Conservation (phyloP, 2,797 vertebrate species). For the Crax fasciolata region DNA sequence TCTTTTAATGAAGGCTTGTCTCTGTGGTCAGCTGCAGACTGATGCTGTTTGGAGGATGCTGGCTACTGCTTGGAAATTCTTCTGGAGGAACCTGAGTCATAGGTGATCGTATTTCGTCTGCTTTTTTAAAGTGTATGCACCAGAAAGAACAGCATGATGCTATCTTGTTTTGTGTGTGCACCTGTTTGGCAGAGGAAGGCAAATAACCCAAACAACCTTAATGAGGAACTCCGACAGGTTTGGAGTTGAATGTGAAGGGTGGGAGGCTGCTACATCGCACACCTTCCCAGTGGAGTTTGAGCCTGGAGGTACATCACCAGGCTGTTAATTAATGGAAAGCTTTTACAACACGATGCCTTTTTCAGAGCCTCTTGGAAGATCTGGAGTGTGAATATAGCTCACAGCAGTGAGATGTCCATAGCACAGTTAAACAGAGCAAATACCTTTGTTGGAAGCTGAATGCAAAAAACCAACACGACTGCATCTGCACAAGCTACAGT, state of each 20-base stretch:
- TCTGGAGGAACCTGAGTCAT: neutral
- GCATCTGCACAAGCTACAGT: neutral
- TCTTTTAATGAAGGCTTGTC: neutral
- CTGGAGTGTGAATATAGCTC: neutral
- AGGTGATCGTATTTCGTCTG: neutral
- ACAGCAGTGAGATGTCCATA: neutral
- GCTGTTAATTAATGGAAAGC: neutral
- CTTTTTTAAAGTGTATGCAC: neutral
- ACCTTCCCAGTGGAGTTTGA: neutral
- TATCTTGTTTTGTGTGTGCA: neutral
- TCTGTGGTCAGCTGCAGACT: neutral
- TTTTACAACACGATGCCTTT: neutral
- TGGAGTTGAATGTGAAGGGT: neutral
- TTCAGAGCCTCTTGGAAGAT: neutral
- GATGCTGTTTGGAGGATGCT: neutral
- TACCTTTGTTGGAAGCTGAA: conserved; percentile 7
- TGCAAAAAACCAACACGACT: neutral
- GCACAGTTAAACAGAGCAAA: neutral
- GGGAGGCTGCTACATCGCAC: neutral
- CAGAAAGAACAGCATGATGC: neutral
- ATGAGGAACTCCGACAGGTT: neutral
- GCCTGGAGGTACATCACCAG: neutral
- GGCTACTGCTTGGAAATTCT: neutral
- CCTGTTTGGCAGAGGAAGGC: neutral
- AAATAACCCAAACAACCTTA: neutral